Conservation (phyloP, 35 echinoderm and acorn worm genomes). For the Acanthaster planci region DNA sequence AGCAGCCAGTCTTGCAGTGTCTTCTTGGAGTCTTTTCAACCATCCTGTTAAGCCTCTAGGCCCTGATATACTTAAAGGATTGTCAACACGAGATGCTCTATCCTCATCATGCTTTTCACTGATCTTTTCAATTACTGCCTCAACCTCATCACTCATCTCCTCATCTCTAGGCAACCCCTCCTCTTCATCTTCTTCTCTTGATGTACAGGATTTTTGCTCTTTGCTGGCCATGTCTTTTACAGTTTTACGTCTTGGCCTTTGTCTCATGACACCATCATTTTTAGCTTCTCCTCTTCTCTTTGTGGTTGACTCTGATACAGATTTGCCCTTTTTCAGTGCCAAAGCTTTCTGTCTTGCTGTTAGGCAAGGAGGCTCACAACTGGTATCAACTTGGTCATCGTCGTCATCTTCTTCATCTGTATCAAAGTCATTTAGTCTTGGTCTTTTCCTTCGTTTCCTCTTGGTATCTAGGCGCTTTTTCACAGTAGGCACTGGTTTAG, state of each 20-base stretch:
- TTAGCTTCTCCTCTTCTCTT: too few species aligned
- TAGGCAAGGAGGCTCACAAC: not conserved
- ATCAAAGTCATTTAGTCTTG: not conserved
- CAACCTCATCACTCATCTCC: not conserved
- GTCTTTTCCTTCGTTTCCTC: too few species aligned
- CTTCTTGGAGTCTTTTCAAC: not conserved
- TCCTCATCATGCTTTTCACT: not conserved
- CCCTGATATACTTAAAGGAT: too few species aligned
- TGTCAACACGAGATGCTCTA: not conserved
- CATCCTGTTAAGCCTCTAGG: not conserved
- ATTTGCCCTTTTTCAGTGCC: not conserved
- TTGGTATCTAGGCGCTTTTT: too few species aligned
- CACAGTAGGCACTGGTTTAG: too few species aligned
- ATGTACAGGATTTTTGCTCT: not conserved
- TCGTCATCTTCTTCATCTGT: not conserved
- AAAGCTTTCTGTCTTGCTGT: constrained; percentile 12
- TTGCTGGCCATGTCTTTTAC: too few species aligned
- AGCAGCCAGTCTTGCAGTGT: too few species aligned
- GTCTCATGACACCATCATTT: not conserved
- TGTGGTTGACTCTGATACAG: too few species aligned
- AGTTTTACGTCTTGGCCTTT: not conserved
- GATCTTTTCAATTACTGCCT: not conserved
- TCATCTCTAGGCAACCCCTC: not conserved
- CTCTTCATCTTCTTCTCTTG: not conserved
- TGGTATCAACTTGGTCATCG: not conserved